These are phyloP conservation scores for Subacronicta megacephala DNA, from an alignment of 2,888 invertebrate species.

Conservation along the genomic window DNA sequence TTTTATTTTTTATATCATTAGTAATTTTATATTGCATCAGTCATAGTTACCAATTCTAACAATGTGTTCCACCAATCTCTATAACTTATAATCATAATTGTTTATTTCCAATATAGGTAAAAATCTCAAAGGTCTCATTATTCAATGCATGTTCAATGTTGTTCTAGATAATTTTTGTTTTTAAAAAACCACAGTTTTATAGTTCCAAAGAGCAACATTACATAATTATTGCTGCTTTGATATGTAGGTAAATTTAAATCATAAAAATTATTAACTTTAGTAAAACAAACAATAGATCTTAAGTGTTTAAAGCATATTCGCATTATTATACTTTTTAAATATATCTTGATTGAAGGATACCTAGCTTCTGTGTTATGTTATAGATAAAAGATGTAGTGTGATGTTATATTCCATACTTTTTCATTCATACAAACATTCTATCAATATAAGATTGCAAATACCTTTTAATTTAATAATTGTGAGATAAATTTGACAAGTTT, in stretches of 20 bases:
- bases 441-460: constrained; percentile 32
- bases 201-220: constrained; percentile 9
- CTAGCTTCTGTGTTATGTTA: constrained; percentile 42
- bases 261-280: background rate
- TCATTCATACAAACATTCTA: constrained; percentile 32
- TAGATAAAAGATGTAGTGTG: constrained; percentile 27
- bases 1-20: too few species aligned
- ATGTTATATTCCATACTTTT: constrained; percentile 30
- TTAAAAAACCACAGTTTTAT: constrained; percentile 8
- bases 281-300: background rate
- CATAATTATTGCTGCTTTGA: constrained; percentile 2
- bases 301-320: constrained; percentile 19
- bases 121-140: too few species aligned
- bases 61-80: background rate
- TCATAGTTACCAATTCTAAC: constrained; percentile 35
- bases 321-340: constrained; percentile 31
- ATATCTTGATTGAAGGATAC: constrained; percentile 42
- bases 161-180: background rate
- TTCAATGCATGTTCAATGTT: background rate
- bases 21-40: constrained; percentile 12
- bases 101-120: too few species aligned
- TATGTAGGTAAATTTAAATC: constrained; percentile 8
- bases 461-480: constrained; percentile 27
- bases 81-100: background rate
- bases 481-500: constrained; percentile 30